Percentiles rank a stretch among this genome's conserved stretches.
phyloP scores from a whole-genome alignment of 2,888 invertebrate species.

The Melangyna quadrimaculata region DNA sequence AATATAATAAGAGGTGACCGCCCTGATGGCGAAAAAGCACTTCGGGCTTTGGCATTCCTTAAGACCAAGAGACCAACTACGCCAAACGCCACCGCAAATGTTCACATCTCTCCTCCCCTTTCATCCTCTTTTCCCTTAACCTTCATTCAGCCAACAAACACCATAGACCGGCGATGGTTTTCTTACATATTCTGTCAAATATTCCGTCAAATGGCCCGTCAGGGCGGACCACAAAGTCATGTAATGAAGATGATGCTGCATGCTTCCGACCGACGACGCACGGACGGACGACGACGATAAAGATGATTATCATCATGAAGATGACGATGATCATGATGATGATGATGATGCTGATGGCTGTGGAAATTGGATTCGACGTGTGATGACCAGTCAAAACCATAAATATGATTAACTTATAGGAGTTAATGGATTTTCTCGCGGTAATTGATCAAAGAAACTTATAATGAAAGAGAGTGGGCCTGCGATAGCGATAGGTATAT shows the following conservation, averaged over 20 bases:
- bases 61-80: neutral
- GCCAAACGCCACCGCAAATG: conserved; percentile 52
- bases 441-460: conserved; percentile 64
- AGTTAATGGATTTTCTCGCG: conserved; percentile 70
- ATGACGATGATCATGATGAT: conserved; percentile 18
- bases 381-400: conserved; percentile 72
- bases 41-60: conserved; percentile 41
- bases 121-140: neutral
- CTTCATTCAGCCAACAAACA: neutral
- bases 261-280: conserved; percentile 59
- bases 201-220: conserved; percentile 54
- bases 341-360: conserved; percentile 62
- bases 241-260: conserved; percentile 69
- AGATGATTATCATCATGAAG: neutral
- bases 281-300: conserved; percentile 28
- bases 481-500: neutral
- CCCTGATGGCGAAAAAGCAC: conserved; percentile 54
- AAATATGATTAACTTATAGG: conserved; percentile 71
- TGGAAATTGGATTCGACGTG: conserved; percentile 70
- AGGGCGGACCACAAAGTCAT: conserved; percentile 69
- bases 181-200: conserved; percentile 59
- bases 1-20: conserved; percentile 56
- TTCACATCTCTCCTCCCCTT: neutral
- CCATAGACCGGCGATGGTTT: conserved; percentile 56
- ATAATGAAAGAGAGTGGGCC: conserved; percentile 54